These are phyloP conservation scores for Pipistrellus kuhlii DNA, from an alignment of 2,797 vertebrate species.

Conservation along the genomic window DNA sequence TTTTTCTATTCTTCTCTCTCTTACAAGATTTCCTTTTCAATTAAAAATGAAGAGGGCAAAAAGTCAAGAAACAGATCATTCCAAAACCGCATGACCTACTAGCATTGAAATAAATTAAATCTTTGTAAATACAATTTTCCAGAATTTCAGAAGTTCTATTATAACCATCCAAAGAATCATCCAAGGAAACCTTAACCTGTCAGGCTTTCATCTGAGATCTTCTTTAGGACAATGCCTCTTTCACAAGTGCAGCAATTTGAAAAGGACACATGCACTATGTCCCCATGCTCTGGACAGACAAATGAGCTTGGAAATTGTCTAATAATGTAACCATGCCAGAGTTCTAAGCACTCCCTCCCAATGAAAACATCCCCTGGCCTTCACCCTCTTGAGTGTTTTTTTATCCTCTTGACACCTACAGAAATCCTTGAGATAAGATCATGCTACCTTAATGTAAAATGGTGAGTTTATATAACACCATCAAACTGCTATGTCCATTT, in stretches of 20 bases:
- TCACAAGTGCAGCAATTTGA: slow-evolving; percentile 43
- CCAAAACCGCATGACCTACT: not conserved
- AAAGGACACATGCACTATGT: not conserved
- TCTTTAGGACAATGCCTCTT: not conserved
- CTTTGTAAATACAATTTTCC: not conserved
- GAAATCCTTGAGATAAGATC: slow-evolving; percentile 38
- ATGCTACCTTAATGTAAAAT: slow-evolving; percentile 70
- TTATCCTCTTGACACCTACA: slow-evolving; percentile 32
- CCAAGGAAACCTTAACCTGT: not conserved
- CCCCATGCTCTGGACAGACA: slow-evolving; percentile 20
- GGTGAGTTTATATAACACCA: slow-evolving; percentile 72
- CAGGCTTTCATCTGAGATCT: not conserved
- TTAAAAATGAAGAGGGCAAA: slow-evolving; percentile 28
- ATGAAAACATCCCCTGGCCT: slow-evolving; percentile 49
- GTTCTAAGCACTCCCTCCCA: not conserved
- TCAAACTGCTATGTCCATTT: slow-evolving; percentile 57
- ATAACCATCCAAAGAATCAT: not conserved
- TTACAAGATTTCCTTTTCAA: not conserved
- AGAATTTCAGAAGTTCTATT: slow-evolving; percentile 43
- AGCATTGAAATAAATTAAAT: not conserved
- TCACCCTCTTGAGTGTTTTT: slow-evolving; percentile 48
- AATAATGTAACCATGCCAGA: not conserved
- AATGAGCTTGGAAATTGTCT: slow-evolving; percentile 41
- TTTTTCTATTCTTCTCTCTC: not conserved
- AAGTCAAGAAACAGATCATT: not conserved